Evolutionary conservation across 2,113 vertebrate genomes (phyloP).

Genomic region (Rissa tridactyla): DNA sequence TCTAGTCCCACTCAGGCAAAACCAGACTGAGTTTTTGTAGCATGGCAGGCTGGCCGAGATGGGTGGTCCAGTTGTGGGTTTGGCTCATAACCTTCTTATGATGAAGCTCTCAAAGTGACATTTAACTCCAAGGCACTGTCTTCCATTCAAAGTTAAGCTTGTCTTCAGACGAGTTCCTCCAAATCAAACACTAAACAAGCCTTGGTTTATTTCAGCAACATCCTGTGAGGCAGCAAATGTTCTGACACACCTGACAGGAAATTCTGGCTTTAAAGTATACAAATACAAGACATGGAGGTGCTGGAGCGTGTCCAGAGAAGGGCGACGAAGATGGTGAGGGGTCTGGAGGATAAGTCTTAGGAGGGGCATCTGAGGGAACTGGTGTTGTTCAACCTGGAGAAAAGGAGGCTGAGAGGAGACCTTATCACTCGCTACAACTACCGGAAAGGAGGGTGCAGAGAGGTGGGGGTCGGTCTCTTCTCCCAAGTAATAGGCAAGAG

Average conservation of each 20-base stretch:
- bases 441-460: too few relatives aligned
- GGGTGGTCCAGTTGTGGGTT: accelerated
- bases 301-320: too few relatives aligned
- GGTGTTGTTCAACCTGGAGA: too few relatives aligned
- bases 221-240: neutral
- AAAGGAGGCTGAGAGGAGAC: too few relatives aligned
- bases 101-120: neutral
- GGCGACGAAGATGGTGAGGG: too few relatives aligned
- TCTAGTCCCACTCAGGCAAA: neutral
- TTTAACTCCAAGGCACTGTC: accelerated
- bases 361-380: too few relatives aligned
- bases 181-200: neutral
- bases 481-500: too few relatives aligned
- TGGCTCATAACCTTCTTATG: neutral
- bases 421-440: too few relatives aligned
- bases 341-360: too few relatives aligned
- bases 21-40: neutral
- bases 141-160: neutral
- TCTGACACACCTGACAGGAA: neutral
- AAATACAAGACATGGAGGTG: too few relatives aligned
- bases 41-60: neutral
- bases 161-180: neutral
- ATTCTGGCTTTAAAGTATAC: neutral
- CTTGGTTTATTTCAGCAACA: neutral
- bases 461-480: too few relatives aligned